phyloP scores from a whole-genome alignment of 2,797 vertebrate species.

The Anas capensis region DNA sequence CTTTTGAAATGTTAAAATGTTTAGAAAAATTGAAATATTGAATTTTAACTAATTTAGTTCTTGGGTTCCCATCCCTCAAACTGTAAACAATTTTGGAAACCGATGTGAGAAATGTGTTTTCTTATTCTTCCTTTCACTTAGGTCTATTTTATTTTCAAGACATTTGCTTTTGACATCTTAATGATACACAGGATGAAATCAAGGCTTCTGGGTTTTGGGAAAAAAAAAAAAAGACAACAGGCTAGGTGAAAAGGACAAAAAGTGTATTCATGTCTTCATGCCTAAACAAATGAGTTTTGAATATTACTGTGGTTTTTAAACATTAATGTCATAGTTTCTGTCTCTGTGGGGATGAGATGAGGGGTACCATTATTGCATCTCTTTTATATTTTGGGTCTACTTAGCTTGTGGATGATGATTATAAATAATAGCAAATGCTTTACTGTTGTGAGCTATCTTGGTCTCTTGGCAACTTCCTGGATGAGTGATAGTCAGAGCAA shows the following conservation, averaged over 20 bases:
- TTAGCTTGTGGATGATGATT: neutral
- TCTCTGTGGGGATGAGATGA: neutral
- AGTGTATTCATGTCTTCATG: accelerated
- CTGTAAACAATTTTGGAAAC: neutral
- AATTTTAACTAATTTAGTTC: neutral
- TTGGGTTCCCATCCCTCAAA: neutral
- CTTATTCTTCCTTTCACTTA: neutral
- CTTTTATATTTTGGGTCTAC: neutral
- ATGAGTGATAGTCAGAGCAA: neutral
- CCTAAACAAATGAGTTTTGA: neutral
- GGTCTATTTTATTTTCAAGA: neutral
- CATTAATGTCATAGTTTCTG: neutral
- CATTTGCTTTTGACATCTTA: neutral
- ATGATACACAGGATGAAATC: neutral
- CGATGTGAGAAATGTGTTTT: neutral
- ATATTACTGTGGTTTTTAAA: neutral
- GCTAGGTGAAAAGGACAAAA: neutral
- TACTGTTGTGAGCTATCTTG: neutral
- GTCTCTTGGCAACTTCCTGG: neutral
- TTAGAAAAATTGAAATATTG: neutral
- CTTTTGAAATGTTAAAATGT: neutral
- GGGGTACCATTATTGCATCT: neutral
- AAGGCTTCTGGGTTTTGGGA: neutral
- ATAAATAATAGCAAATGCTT: neutral
- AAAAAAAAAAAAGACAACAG: neutral